Conservation (phyloP, 1,140 invertebrate species). For the Battus philenor region DNA sequence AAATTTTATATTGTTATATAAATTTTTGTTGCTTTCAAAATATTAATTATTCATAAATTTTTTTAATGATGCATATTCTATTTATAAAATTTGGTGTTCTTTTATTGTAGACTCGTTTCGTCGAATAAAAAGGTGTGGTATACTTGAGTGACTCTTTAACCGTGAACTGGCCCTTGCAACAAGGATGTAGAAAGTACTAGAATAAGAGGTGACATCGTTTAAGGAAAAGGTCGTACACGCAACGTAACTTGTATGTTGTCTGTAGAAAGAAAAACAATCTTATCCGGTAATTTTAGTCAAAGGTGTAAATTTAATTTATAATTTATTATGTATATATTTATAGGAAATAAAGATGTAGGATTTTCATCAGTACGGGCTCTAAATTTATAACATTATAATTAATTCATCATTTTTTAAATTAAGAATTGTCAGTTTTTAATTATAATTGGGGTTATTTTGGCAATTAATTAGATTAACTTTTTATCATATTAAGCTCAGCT, state of each 20-base stretch:
- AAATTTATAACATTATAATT: too few relatives aligned
- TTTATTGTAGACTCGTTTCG: not conserved
- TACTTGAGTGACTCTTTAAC: conserved; percentile 2
- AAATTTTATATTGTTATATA: not conserved
- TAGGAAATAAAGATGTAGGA: too few relatives aligned
- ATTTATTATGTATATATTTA: too few relatives aligned
- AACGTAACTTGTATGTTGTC: conserved; percentile 11
- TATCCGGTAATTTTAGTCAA: too few relatives aligned
- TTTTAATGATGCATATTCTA: not conserved
- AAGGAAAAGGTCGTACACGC: conserved; percentile 13
- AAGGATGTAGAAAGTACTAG: conserved; percentile 16
- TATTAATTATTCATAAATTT: not conserved
- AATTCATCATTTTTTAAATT: too few relatives aligned
- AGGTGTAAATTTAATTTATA: too few relatives aligned
- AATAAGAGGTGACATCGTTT: conserved; percentile 14
- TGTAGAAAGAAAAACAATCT: too few relatives aligned
- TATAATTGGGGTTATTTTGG: too few relatives aligned
- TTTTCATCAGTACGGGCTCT: too few relatives aligned
- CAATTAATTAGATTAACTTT: too few relatives aligned
- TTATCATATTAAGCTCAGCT: too few relatives aligned
- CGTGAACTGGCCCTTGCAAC: conserved; percentile 14
- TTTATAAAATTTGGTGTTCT: not conserved
- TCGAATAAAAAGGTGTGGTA: not conserved
- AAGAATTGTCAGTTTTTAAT: too few relatives aligned
- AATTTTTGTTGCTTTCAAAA: not conserved